phyloP scores from a whole-genome alignment of 2,113 vertebrate genomes.

The Gopherus evgoodei region DNA sequence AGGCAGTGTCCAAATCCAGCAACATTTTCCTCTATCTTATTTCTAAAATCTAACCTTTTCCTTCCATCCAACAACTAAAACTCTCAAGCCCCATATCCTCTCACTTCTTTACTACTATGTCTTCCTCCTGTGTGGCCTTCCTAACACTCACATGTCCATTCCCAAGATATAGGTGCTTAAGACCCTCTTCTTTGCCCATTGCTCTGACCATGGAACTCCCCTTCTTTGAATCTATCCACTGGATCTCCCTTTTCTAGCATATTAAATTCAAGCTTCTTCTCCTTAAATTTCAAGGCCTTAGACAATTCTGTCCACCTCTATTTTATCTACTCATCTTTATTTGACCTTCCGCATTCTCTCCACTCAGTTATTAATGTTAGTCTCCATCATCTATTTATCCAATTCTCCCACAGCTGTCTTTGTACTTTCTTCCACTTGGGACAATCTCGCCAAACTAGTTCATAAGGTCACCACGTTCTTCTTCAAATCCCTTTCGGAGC shows the following conservation, averaged over 20 bases:
- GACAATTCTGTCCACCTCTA: not conserved
- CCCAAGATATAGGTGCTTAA: not conserved
- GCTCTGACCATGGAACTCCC: not conserved
- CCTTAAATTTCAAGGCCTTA: not conserved
- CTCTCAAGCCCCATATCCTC: constrained; percentile 1
- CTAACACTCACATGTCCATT: not conserved
- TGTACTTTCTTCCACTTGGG: not conserved
- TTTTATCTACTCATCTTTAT: not conserved
- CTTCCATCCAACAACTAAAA: constrained; percentile 16
- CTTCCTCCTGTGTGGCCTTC: constrained; percentile 30
- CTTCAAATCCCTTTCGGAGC: not conserved
- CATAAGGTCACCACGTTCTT: rapidly evolving
- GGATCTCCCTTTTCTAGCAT: not conserved
- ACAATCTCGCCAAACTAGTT: not conserved
- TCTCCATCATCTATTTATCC: not conserved
- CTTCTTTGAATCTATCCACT: constrained; percentile 9
- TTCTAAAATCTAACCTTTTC: constrained; percentile 9
- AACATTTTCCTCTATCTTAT: not conserved
- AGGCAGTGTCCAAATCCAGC: not conserved
- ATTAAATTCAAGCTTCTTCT: not conserved
- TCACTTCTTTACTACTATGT: constrained; percentile 26
- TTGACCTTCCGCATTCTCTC: not conserved
- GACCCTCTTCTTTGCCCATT: not conserved
- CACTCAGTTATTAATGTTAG: not conserved
- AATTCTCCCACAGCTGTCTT: not conserved